A percentile compares a stretch with the other conserved stretches of the same genome.
Conservation (phyloP, 2,888 invertebrate species). For the Andricus quercusramuli region DNA sequence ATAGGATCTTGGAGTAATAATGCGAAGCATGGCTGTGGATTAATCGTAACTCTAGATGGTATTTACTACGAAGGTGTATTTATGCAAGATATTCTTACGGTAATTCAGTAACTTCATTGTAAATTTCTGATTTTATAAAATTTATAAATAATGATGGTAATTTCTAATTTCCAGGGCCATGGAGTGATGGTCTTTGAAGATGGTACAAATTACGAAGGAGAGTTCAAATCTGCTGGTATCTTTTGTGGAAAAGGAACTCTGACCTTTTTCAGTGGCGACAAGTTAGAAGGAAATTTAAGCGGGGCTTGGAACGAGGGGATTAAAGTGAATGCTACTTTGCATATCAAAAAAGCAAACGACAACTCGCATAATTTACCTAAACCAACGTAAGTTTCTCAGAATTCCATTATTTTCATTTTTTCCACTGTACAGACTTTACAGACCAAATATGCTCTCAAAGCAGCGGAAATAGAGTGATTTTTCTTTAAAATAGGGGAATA, state of each 20-base stretch:
- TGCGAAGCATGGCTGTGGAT: constrained; percentile 90
- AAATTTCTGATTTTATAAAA: background rate
- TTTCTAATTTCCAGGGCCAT: constrained; percentile 83
- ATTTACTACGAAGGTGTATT: constrained; percentile 95
- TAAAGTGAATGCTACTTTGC: constrained; percentile 87
- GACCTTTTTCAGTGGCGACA: constrained; percentile 89
- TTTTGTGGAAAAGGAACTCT: constrained; percentile 90
- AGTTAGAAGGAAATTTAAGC: constrained; percentile 86
- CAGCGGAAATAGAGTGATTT: too few species aligned
- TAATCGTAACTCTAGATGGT: constrained; percentile 93
- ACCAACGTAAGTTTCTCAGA: constrained; percentile 49
- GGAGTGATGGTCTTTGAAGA: constrained; percentile 94
- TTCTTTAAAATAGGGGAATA: too few species aligned
- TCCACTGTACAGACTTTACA: background rate
- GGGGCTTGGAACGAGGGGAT: constrained; percentile 90
- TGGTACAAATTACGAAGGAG: constrained; percentile 93
- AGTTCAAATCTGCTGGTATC: constrained; percentile 88
- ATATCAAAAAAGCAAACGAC: constrained; percentile 83
- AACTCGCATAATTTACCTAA: constrained; percentile 72
- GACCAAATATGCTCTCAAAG: too few species aligned
- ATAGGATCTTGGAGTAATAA: constrained; percentile 94
- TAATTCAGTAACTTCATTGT: constrained; percentile 67
- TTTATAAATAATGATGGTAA: background rate
- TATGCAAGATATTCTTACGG: constrained; percentile 87
- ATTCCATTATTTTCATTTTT: background rate